A percentile compares a stretch with the other conserved stretches of the same genome.
Conservation (phyloP, 2,888 invertebrate genomes). For the Syrphus vitripennis region DNA sequence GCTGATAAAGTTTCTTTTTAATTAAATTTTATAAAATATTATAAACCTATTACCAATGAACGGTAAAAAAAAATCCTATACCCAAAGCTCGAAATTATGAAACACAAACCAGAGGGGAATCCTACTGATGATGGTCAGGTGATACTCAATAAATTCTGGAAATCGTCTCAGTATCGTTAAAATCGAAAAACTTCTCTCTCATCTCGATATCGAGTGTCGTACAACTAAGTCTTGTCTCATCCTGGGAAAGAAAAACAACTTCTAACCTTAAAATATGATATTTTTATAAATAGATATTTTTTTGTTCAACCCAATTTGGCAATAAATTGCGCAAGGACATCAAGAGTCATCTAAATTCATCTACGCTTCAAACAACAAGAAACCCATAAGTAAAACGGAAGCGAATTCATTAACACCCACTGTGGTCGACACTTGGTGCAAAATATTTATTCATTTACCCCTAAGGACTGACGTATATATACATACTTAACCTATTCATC, state of each 20-base stretch:
- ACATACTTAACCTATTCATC: constrained; percentile 6
- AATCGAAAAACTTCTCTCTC: no score
- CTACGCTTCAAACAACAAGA: not conserved
- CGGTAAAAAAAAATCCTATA: no score
- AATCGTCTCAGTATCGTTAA: no score
- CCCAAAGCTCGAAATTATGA: no score
- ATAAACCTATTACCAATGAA: no score
- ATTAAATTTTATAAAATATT: not conserved
- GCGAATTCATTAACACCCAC: constrained; percentile 52
- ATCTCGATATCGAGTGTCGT: no score
- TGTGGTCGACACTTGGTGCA: constrained; percentile 6
- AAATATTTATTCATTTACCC: constrained; percentile 37
- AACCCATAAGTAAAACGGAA: constrained; percentile 26
- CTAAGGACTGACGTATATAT: constrained; percentile 23
- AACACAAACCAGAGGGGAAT: no score
- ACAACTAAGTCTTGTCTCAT: not conserved
- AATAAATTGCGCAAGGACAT: constrained; percentile 42
- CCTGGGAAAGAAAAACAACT: not conserved
- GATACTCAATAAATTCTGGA: no score
- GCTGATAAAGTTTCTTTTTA: not conserved
- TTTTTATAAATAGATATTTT: not conserved
- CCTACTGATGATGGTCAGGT: no score
- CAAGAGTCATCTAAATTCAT: constrained; percentile 58
- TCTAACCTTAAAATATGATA: not conserved
- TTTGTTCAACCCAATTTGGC: constrained; percentile 14